These are phyloP conservation scores for Sander lucioperca DNA, from an alignment of 2,113 vertebrate genomes.

Conservation along the genomic window DNA sequence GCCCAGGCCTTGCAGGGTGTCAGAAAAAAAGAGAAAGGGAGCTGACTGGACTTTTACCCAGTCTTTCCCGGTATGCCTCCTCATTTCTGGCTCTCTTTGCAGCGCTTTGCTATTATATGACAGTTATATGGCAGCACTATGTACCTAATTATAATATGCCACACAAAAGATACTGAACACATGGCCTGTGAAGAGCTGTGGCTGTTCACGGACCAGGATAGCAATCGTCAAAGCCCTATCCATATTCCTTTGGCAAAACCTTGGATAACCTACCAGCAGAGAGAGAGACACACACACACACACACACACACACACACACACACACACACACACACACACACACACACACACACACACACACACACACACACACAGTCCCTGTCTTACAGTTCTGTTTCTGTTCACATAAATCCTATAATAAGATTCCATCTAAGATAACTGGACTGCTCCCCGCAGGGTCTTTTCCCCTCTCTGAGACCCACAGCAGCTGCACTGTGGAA, in stretches of 20 bases:
- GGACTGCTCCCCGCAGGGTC: conserved; percentile 61
- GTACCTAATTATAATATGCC: conserved; percentile 41
- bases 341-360: conserved; percentile 17
- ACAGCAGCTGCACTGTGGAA: conserved; percentile 53
- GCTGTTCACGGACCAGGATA: conserved; percentile 41
- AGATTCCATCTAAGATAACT: conserved; percentile 75
- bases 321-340: conserved; percentile 22
- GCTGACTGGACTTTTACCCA: conserved; percentile 45
- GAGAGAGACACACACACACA: too few species aligned
- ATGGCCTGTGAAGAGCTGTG: conserved; percentile 30
- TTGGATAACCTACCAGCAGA: conserved; percentile 48
- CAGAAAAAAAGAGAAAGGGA: conserved; percentile 25
- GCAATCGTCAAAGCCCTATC: conserved; percentile 35
- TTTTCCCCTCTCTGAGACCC: conserved; percentile 59
- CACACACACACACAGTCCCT: conserved; percentile 26
- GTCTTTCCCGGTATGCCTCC: conserved; percentile 26
- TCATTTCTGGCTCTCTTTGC: conserved; percentile 38
- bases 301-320: conserved; percentile 24
- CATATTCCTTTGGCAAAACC: conserved; percentile 44
- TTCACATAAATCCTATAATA: conserved; percentile 74
- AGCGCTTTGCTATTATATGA: conserved; percentile 36
- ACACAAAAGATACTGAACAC: conserved; percentile 53
- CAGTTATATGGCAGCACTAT: conserved; percentile 47
- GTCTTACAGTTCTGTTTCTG: conserved; percentile 57
- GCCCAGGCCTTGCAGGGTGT: conserved; percentile 48